phyloP scores from a whole-genome alignment of 2,888 invertebrate species.

The Cactoblastis cactorum region DNA sequence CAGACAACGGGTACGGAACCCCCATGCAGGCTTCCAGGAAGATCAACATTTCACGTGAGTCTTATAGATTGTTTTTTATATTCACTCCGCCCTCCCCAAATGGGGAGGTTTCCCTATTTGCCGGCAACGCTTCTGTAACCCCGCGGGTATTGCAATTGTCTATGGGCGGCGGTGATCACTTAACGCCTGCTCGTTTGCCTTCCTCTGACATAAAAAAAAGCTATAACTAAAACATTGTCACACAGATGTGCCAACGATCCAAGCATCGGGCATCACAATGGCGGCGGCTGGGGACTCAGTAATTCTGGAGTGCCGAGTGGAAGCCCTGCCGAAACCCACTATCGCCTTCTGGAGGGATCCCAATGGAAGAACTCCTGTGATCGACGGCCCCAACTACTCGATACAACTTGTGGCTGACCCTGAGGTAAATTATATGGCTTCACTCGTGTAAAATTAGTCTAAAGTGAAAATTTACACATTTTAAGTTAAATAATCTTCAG shows the following conservation, averaged over 20 bases:
- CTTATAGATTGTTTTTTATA: background rate
- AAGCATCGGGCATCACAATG: conserved; percentile 88
- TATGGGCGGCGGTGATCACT: too few relatives aligned
- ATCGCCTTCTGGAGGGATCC: conserved; percentile 91
- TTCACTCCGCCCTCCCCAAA: too few relatives aligned
- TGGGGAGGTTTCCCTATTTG: too few relatives aligned
- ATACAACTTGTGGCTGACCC: conserved; percentile 80
- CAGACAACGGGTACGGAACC: conserved; percentile 92
- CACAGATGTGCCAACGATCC: conserved; percentile 86
- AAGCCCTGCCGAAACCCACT: conserved; percentile 88
- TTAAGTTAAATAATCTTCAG: too few relatives aligned
- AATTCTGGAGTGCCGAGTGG: conserved; percentile 87
- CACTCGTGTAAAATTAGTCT: too few relatives aligned
- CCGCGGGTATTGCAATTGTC: too few relatives aligned
- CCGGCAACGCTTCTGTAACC: too few relatives aligned
- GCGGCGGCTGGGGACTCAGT: conserved; percentile 87
- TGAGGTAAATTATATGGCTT: conserved; percentile 79
- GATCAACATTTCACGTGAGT: conserved; percentile 90
- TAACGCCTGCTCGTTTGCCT: too few relatives aligned
- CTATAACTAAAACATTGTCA: background rate
- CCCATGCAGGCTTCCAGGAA: conserved; percentile 91
- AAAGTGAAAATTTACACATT: too few relatives aligned
- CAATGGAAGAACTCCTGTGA: conserved; percentile 85
- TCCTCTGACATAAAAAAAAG: too few relatives aligned
- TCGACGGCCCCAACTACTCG: conserved; percentile 87